A percentile compares a stretch with the other conserved stretches of the same genome.
These are phyloP conservation scores for Alca torda DNA, from an alignment of 2,797 vertebrate genomes.

Conservation along the genomic window DNA sequence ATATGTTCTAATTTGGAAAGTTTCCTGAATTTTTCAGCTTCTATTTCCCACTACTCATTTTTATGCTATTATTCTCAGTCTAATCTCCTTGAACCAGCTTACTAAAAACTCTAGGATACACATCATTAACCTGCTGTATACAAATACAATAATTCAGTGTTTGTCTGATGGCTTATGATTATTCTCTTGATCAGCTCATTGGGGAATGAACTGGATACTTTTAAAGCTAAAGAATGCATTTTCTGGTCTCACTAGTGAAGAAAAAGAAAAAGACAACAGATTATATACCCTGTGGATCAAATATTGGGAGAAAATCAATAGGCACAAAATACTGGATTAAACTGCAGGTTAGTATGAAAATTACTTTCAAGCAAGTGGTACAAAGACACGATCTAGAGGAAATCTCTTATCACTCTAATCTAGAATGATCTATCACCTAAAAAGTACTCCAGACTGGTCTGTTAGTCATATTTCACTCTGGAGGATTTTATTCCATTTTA, in stretches of 20 bases:
- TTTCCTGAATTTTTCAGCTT: neutral
- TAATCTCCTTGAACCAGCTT: neutral
- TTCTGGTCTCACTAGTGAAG: neutral
- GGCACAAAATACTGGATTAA: neutral
- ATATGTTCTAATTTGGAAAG: neutral
- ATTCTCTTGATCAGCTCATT: neutral
- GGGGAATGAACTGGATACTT: neutral
- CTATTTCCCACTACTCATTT: neutral
- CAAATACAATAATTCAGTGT: neutral
- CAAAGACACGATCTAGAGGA: neutral
- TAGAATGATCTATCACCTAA: neutral
- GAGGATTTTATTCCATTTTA: neutral
- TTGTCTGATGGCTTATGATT: neutral
- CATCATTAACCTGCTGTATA: neutral
- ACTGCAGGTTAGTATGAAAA: neutral
- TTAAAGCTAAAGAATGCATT: neutral
- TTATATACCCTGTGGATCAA: neutral
- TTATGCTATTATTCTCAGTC: neutral
- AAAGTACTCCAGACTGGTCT: neutral
- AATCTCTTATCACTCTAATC: neutral
- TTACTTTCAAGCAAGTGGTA: neutral
- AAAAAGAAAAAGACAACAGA: neutral
- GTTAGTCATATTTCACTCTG: neutral
- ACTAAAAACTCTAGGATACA: neutral
- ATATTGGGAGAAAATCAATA: neutral